Base-by-base conservation (phyloP, 2,888 invertebrate genomes). In the Imbricaverruca yamaguchii region DNA sequence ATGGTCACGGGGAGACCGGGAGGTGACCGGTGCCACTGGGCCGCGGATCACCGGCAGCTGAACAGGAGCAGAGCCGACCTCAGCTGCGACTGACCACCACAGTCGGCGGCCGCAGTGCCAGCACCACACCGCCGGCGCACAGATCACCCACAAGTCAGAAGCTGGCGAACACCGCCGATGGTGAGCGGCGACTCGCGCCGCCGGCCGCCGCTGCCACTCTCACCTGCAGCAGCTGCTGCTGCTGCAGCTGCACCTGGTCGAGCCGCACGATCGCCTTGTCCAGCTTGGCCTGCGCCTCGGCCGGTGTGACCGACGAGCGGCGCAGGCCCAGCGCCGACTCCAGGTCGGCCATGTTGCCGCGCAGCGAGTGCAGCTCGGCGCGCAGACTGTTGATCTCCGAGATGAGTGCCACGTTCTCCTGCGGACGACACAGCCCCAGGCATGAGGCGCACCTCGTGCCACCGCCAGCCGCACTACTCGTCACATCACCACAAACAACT, bases 341-440 rank as follows among this genome's bases (percentile, higher is more conserved):
- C 89, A 94, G 91, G 86, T 93, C 91, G 83, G 90, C 89, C 84
- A 92, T 92, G 63, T 91, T 89, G n/a, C 90, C 89, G 15, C 92
- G 89, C 21, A 92, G 90, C 0, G 90, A 87, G 86, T 92, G 92
- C 82, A 94, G 87, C 86, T 93, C 92, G 56, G 90, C 90, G 61
- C 94, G 90, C 74, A 95, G 86, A 82, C 90, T 90, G 86, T 95
- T 94, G 53, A 95, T 91, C 87, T 96, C 95, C 2, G 91, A 89
- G 61, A 95, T 89, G 8, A 96, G 89, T 0, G 90, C 88, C 63
- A 93, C 91, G 87, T 96, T 96, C 85, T 96, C 94, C 86, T 91
- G 88, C 39, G 21, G 21, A 15, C 25, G 53, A 21, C 12, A 39
- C 39, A 39, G 39, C 39, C 39, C 61, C 61, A 15, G 61, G 61